These are phyloP conservation scores for Trichonephila inaurata DNA, from an alignment of 1,140 invertebrate genomes.

Conservation along the genomic window DNA sequence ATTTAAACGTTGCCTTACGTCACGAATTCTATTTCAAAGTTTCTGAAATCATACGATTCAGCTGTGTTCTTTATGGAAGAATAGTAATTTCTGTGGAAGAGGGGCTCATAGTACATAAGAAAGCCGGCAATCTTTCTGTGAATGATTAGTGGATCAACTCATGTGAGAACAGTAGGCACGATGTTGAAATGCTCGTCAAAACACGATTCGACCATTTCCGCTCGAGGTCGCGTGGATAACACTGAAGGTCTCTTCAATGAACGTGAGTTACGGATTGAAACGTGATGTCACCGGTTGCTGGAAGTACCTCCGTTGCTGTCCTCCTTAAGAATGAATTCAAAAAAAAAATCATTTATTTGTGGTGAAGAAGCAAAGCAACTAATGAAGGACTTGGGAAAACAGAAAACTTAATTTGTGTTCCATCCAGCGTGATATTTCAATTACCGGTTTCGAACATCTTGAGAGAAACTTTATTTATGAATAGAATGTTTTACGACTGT, in stretches of 20 bases:
- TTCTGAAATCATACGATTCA: too few species aligned
- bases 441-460: conserved; percentile 30
- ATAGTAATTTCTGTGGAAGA: too few species aligned
- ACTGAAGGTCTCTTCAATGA: conserved; percentile 1
- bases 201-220: conserved; percentile 49
- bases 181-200: conserved; percentile 15
- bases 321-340: not conserved
- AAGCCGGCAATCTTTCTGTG: not conserved
- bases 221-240: conserved; percentile 40
- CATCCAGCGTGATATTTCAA: conserved; percentile 5
- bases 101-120: not conserved
- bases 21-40: not conserved
- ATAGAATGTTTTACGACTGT: not conserved
- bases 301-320: conserved; percentile 31
- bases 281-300: conserved; percentile 28
- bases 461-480: not conserved
- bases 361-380: not conserved
- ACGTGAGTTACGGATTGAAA: conserved; percentile 40
- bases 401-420: not conserved
- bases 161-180: conserved; percentile 29
- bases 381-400: not conserved
- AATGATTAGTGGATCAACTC: conserved; percentile 32
- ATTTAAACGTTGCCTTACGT: not conserved
- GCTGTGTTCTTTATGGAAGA: too few species aligned
- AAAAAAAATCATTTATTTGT: not conserved